Evolutionary conservation across 2,888 invertebrate species (phyloP), one percentile per base, ranked within the genome.

Genomic region (Ophion slaviceki): DNA sequence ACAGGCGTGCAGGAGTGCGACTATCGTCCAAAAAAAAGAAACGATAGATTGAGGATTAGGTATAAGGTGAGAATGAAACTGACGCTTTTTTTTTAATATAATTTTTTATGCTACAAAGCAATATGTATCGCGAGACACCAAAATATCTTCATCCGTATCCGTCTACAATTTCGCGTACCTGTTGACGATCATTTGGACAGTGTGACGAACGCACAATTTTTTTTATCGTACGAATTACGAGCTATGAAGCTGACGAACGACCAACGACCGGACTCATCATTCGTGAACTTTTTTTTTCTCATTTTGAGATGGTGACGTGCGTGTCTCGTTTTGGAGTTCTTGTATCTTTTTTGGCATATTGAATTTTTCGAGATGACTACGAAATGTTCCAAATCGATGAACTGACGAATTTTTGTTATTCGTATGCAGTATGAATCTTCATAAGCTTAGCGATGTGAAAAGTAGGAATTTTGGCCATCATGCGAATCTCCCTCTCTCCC

Each of bases 11-110:
- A 68, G n/a, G 53, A 53, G 66, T 11, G 28, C 45, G 47, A 66
- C 77, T 47, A 61, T 80, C 66, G 53, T 68, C 28, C 36, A 20
- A 61, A 67, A 7, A 6, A 32, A 61, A 67, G 3, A 70, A 80
- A 6, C 28, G 62, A 64, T 45, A 57, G 53, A 76, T 45, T n/a
- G 64, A 47, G 67, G 68, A 24, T 81, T 76, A 80, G 57, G 66
- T 47, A 71, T 75, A 66, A 82, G 61, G 76, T 68, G 66, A 81
- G 64, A 83, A 80, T 77, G 74, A 74, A 78, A 74, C 76, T 71
- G n/a, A 72, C 36, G 53, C 53, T 68, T 72, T 77, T 59, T 59
- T 53, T 24, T 66, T 28, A 78, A 78, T 61, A 53, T 24, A 20
- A 62, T 28, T 28, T 59, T 45, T 59, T 40, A 71, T 62, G 61